Evolutionary conservation across 2,113 vertebrate genomes (phyloP).

Genomic region (Origma solitaria): DNA sequence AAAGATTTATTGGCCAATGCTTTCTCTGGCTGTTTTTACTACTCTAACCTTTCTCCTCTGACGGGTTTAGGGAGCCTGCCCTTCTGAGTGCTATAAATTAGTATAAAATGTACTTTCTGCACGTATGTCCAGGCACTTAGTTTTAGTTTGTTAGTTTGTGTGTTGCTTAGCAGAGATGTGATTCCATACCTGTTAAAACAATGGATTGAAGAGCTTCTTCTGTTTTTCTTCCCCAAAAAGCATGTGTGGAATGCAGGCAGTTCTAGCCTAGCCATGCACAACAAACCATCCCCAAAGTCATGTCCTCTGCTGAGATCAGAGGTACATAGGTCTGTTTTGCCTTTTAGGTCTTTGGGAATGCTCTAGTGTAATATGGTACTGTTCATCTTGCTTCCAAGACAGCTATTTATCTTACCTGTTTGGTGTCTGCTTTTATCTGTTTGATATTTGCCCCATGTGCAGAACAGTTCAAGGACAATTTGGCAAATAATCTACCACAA

Average conservation of each 20-base stretch:
- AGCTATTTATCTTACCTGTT: background rate
- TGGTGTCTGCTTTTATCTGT: background rate
- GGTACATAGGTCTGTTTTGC: background rate
- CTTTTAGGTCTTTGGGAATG: background rate
- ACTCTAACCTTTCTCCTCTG: background rate
- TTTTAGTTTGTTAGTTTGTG: background rate
- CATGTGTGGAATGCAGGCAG: background rate
- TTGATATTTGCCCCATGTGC: background rate
- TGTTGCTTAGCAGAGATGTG: background rate
- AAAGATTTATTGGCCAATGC: background rate
- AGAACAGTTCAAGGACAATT: background rate
- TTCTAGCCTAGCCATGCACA: background rate
- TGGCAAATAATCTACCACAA: background rate
- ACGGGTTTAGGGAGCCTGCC: background rate
- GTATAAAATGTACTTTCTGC: background rate
- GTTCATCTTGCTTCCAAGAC: background rate
- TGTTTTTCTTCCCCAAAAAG: background rate
- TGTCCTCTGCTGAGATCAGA: background rate
- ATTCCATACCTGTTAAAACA: background rate
- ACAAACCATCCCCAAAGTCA: background rate
- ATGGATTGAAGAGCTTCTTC: background rate
- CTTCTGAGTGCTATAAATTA: background rate
- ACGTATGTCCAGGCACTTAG: background rate
- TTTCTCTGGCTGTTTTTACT: background rate
- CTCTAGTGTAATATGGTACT: background rate